Evolutionary conservation across 2,888 invertebrate species (phyloP), one percentile per base, ranked within the genome.

Genomic region (Drosophila macrospina): DNA sequence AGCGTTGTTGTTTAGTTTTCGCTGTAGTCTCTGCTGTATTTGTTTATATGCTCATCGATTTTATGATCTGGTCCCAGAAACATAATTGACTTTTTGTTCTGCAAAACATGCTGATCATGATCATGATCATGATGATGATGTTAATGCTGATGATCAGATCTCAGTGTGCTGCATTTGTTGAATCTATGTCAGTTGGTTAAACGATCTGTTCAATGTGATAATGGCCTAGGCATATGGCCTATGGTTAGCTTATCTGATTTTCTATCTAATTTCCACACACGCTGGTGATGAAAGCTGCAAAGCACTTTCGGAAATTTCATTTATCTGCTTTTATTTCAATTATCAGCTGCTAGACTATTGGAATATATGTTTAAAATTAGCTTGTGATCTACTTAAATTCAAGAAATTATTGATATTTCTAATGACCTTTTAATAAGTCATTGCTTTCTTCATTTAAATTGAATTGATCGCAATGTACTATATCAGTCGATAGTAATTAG

Each of bases 171-270:
- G 34, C 47, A 54, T 60, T 55, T 37, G 6, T 10, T 20, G 30
- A 48, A 76, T 60, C 71, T 65, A 50, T 76, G 76, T 76, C 65
- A 74, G 61, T 76, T 62, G 77, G 72, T 36, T 71, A 66, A 71
- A 45, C 50, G 75, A 57, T 45, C 56, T 41, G 50, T 54, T 37
- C 26, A 45, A 69, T 69, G 7, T 11, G 63, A 69, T 69, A 48
- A 45, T 41, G 26, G 20, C 48, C 55, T 39, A 36, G 47, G 39
- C 52, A 52, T 6, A 4, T 36, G 47, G 39, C 52, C 41, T 6
- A 4, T 36, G 13, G 24, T 32, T 20, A 20, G 20, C 20, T 39
- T 37, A 57, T 48, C 37, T 32, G 48, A 52, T 50, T 47, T n/a
- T n/a, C n/a, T n/a, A n/a, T n/a, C 26, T 8, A 6, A 44, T 13